Percentiles rank a stretch among this genome's conserved stretches.
These are phyloP conservation scores for Panthera uncia DNA, from an alignment of 2,113 vertebrate genomes.

Conservation along the genomic window DNA sequence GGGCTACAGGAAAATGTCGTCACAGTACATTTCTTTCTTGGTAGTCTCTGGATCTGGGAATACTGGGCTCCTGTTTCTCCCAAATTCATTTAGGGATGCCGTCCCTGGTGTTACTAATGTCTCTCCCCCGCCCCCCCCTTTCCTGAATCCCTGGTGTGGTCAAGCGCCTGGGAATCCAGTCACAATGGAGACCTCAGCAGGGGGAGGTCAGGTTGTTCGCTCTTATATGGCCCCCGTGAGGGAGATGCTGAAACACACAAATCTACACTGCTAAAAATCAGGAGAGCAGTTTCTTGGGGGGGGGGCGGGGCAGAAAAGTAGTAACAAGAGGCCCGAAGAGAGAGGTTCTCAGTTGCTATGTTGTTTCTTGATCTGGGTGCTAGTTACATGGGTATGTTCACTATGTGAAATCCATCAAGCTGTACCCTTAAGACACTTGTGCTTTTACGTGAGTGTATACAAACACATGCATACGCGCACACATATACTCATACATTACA, in stretches of 20 bases:
- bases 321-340: background rate
- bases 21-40: background rate
- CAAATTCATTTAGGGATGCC: background rate
- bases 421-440: background rate
- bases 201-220: background rate
- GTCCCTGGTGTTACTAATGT: rapidly evolving
- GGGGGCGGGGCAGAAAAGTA: background rate
- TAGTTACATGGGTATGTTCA: background rate
- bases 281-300: background rate
- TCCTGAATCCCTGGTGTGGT: background rate
- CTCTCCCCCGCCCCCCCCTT: background rate
- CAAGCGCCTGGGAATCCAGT: background rate
- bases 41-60: background rate
- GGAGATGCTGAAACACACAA: background rate
- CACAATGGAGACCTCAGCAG: background rate
- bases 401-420: background rate
- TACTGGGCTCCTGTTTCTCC: background rate
- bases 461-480: background rate
- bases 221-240: background rate
- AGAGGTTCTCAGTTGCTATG: background rate
- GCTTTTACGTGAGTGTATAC: background rate
- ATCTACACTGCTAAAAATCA: background rate
- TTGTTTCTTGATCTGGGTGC: background rate
- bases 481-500: background rate
- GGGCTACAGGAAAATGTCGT: background rate